phyloP scores from a whole-genome alignment of 2,113 vertebrate species.

The Polypterus bichir region DNA sequence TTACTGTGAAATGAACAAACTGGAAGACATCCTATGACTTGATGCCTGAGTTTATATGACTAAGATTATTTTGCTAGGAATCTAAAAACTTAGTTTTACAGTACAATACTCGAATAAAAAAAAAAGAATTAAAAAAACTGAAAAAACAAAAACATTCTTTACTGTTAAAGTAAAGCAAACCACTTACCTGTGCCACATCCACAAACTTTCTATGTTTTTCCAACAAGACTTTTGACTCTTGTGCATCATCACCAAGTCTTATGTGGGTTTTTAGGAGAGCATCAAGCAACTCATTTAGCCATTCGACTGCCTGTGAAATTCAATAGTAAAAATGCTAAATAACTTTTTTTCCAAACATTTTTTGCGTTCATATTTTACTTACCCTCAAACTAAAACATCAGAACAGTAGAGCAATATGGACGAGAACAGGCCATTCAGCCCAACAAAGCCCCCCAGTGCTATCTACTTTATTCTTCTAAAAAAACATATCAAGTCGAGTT shows the following conservation, averaged over 20 bases:
- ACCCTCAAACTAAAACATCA: too few species aligned
- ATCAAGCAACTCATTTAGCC: constrained; percentile 86
- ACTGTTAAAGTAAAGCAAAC: neutral
- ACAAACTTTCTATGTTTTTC: constrained; percentile 98
- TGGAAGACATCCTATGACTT: neutral
- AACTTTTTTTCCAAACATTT: too few species aligned
- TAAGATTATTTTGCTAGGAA: neutral
- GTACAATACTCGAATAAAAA: too few species aligned
- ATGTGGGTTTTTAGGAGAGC: constrained; percentile 89
- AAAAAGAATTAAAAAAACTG: too few species aligned
- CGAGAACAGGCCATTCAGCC: too few species aligned
- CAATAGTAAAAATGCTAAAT: constrained; percentile 3
- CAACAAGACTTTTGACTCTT: constrained; percentile 84
- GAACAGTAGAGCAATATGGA: too few species aligned
- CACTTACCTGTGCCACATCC: constrained; percentile 87
- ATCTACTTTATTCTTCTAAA: too few species aligned
- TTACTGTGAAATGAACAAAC: neutral
- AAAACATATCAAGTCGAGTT: too few species aligned
- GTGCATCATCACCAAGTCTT: constrained; percentile 77
- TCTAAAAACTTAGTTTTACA: too few species aligned
- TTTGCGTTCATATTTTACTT: too few species aligned
- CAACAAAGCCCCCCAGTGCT: too few species aligned
- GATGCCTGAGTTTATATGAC: neutral
- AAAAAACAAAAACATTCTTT: neutral
- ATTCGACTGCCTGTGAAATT: constrained; percentile 73